These are phyloP conservation scores for Petrocephalus sullivani DNA, from an alignment of 2,797 vertebrate genomes.

Conservation along the genomic window DNA sequence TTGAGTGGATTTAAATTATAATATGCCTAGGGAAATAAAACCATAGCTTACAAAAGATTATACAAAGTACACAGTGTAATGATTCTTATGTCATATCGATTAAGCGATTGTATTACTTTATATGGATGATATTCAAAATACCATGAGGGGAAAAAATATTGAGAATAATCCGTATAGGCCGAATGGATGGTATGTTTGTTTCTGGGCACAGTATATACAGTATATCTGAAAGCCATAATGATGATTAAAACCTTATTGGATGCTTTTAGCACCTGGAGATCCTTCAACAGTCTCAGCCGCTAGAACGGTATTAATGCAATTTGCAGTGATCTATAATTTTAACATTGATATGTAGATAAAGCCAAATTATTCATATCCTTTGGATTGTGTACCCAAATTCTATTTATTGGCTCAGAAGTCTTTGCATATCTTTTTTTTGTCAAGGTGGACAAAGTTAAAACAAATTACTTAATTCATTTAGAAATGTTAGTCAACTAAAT, in stretches of 20 bases:
- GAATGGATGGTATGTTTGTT: background rate
- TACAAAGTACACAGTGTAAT: background rate
- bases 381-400: background rate
- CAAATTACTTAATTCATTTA: background rate
- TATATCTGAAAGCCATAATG: background rate
- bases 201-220: background rate
- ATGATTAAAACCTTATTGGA: background rate
- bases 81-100: background rate
- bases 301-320: background rate
- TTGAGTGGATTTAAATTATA: background rate
- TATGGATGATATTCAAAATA: background rate
- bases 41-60: background rate
- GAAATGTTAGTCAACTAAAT: background rate
- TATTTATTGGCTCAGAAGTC: background rate
- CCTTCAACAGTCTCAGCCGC: background rate
- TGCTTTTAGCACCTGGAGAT: background rate
- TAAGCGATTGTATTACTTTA: background rate
- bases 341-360: background rate
- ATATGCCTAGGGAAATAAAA: background rate
- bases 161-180: background rate
- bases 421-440: background rate
- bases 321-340: background rate
- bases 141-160: background rate
- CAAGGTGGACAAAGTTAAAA: background rate
- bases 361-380: conserved; percentile 5